Base-by-base conservation (phyloP, 1,140 invertebrate species). In the Drosophila quadrilineata region DNA sequence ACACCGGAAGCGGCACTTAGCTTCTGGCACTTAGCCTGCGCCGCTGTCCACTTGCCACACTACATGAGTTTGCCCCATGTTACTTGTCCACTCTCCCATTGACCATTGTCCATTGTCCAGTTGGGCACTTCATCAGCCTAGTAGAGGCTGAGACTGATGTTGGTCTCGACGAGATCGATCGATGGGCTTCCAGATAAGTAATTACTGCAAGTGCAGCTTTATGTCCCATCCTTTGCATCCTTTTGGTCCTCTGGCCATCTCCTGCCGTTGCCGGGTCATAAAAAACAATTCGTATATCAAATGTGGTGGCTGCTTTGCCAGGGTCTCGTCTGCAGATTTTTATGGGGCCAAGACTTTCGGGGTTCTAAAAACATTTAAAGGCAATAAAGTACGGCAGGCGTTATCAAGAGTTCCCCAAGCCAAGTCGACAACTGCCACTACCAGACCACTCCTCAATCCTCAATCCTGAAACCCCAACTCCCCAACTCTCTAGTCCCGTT, bases 1-100 rank as follows among this genome's bases (percentile, higher is more conserved):
- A 56, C 75, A 72, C 74, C 66, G 79, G 79, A 84, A 84, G 79
- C 79, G 79, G 60, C 80, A 85, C 79, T 84, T 84, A 84, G 80
- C 70, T 79, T 48, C 72, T 84, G 77, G 77, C 77, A 76, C 69
- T 73, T 43, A 59, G 64, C 56, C 57, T 16, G 24, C 56, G 19
- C 36, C n/a, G 26, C 21, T 43, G 40, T 38, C 62, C 29, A 17
- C 16, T 38, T 68, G 33, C 19, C 10, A 14, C 40, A 46, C 48
- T n/a, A n/a, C n/a, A n/a, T n/a, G n/a, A n/a, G n/a, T 49, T 57
- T 62, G 38, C 26, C 22, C 24, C n/a, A n/a, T n/a, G n/a, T n/a
- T n/a, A 41, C 21, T 24, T 6, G 10, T 14, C 31, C 10, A 35
- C n/a, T 33, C 9, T 33, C 9, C 29, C 3, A 8, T n/a, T 33